A percentile compares a stretch with the other conserved stretches of the same genome.
phyloP scores from a whole-genome alignment of 2,888 invertebrate genomes.

The Drosophila acutilabella region DNA sequence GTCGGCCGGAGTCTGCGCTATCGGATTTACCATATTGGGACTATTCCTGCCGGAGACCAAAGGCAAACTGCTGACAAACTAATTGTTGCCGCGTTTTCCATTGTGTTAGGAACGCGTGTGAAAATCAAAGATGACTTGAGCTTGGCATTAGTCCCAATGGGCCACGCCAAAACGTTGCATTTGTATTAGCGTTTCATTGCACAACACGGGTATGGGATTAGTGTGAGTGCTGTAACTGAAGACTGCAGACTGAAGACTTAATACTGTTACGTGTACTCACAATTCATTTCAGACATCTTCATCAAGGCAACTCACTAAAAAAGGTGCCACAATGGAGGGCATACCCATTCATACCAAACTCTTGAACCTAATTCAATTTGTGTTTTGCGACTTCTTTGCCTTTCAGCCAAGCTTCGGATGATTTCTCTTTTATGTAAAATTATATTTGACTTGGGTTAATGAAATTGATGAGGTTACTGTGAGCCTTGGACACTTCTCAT shows the following conservation, averaged over 20 bases:
- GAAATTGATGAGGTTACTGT: constrained; percentile 30
- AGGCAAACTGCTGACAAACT: constrained; percentile 75
- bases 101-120: constrained; percentile 50
- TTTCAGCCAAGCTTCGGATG: constrained; percentile 8
- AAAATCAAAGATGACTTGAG: constrained; percentile 46
- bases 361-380: constrained; percentile 75
- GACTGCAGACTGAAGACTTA: neutral
- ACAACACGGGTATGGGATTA: constrained; percentile 51
- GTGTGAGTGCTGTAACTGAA: constrained; percentile 9
- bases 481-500: neutral
- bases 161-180: constrained; percentile 60
- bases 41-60: constrained; percentile 82
- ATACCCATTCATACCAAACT: constrained; percentile 71
- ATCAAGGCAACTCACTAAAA: constrained; percentile 44
- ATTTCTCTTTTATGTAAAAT: constrained; percentile 31
- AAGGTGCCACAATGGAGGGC: constrained; percentile 46
- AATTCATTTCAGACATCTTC: constrained; percentile 31
- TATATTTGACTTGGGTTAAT: constrained; percentile 39
- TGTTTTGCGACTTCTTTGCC: constrained; percentile 30
- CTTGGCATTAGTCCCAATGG: constrained; percentile 46
- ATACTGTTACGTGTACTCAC: constrained; percentile 31
- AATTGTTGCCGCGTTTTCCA: constrained; percentile 36
- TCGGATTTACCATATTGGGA: constrained; percentile 74
- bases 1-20: constrained; percentile 63
- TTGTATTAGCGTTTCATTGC: constrained; percentile 58